These are phyloP conservation scores for Malurus leucopterus DNA, from an alignment of 2,797 vertebrate genomes.

Conservation along the genomic window DNA sequence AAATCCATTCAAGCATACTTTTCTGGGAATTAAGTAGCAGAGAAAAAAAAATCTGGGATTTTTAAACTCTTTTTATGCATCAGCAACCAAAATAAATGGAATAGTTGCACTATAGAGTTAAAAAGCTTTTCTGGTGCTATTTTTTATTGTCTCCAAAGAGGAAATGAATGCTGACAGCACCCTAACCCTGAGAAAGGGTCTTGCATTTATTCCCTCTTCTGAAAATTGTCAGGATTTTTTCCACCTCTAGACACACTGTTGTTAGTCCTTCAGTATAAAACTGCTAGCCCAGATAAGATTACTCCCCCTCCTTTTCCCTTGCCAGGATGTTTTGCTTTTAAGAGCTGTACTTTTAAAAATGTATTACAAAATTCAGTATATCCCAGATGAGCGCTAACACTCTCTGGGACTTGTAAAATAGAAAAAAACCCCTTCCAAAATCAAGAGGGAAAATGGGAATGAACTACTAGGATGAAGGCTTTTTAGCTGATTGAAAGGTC, in stretches of 20 bases:
- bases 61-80: neutral
- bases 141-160: neutral
- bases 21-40: neutral
- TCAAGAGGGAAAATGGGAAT: neutral
- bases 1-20: neutral
- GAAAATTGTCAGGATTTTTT: neutral
- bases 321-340: neutral
- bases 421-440: neutral
- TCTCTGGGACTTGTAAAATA: neutral
- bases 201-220: slow-evolving; percentile 2
- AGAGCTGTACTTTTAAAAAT: neutral
- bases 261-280: neutral
- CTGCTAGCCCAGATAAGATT: neutral
- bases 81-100: neutral
- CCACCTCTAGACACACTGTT: neutral
- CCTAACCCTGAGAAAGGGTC: neutral
- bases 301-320: neutral
- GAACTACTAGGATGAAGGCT: neutral
- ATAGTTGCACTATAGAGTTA: neutral
- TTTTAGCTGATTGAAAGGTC: neutral
- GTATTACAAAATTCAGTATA: neutral
- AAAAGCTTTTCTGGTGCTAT: slow-evolving; percentile 4
- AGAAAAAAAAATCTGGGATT: neutral
- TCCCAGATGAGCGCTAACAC: neutral
- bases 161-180: neutral